Evolutionary conservation across 2,113 vertebrate genomes (phyloP).

Genomic region (Fregata magnificens): DNA sequence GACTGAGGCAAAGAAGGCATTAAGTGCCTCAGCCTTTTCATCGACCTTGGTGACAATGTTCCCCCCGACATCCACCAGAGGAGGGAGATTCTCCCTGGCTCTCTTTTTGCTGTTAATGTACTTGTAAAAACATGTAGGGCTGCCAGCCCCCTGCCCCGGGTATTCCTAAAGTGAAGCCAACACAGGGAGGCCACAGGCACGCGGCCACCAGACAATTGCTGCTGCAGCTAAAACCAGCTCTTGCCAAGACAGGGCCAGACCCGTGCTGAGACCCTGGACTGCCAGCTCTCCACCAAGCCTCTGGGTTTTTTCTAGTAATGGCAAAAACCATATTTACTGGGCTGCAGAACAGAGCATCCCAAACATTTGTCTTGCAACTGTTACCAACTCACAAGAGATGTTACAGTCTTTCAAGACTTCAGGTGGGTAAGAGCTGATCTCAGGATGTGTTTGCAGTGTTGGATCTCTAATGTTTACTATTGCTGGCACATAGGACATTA

Average conservation of each 20-base stretch:
- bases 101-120: too few relatives aligned
- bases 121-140: too few relatives aligned
- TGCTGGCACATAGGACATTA: not conserved
- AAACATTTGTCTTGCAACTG: not conserved
- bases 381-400: not conserved
- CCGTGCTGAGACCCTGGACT: accelerated
- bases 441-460: not conserved
- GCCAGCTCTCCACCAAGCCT: not conserved
- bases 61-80: too few relatives aligned
- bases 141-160: accelerated
- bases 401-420: not conserved
- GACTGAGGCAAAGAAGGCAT: too few relatives aligned
- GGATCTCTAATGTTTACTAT: not conserved
- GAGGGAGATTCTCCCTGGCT: too few relatives aligned
- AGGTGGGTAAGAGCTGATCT: not conserved
- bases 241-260: accelerated
- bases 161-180: not conserved
- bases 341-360: not conserved
- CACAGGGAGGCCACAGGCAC: accelerated
- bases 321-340: not conserved
- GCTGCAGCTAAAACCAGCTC: not conserved
- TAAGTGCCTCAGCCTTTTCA: too few relatives aligned
- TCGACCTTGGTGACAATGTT: too few relatives aligned
- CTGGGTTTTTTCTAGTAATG: not conserved
- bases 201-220: not conserved